A percentile compares a stretch with the other conserved stretches of the same genome.
Evolutionary conservation across 2,888 invertebrate species (phyloP).

Genomic region (Cheiracanthium punctorium): DNA sequence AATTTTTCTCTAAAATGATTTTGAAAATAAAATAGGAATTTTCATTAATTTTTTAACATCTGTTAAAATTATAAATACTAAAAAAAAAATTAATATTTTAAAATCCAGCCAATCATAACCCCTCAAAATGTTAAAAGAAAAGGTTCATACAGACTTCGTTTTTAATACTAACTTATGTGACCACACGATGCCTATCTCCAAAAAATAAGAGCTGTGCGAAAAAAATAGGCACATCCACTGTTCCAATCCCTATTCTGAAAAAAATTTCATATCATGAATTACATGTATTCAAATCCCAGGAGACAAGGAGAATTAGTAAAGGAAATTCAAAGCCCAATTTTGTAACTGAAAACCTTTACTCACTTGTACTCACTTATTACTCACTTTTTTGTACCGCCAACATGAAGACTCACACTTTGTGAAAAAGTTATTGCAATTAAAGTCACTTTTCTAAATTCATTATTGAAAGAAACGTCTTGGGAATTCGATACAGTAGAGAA

Average conservation of each 20-base stretch:
- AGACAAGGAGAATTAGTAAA: constrained; percentile 24
- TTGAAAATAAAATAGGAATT: too few relatives aligned
- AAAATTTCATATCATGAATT: constrained; percentile 62
- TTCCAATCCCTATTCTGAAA: constrained; percentile 67
- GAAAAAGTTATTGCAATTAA: too few relatives aligned
- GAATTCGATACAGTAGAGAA: too few relatives aligned
- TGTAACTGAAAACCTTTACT: not conserved
- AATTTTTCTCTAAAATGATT: too few relatives aligned
- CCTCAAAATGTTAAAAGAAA: constrained; percentile 52
- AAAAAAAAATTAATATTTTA: too few relatives aligned
- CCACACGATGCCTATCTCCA: constrained; percentile 61
- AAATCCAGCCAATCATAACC: constrained; percentile 29
- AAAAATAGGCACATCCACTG: constrained; percentile 62
- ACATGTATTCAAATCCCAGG: constrained; percentile 51
- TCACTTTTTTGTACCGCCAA: too few relatives aligned
- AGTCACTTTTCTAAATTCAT: too few relatives aligned
- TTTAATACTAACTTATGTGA: constrained; percentile 69
- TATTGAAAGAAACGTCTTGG: too few relatives aligned
- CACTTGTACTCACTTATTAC: not conserved
- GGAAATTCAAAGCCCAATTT: constrained; percentile 25
- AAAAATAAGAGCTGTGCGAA: constrained; percentile 67
- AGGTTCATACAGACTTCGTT: constrained; percentile 62
- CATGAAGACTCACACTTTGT: too few relatives aligned
- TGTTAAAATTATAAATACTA: too few relatives aligned
- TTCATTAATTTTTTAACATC: too few relatives aligned